Conservation (phyloP, 2,113 vertebrate genomes). For the Callionymus lyra region DNA sequence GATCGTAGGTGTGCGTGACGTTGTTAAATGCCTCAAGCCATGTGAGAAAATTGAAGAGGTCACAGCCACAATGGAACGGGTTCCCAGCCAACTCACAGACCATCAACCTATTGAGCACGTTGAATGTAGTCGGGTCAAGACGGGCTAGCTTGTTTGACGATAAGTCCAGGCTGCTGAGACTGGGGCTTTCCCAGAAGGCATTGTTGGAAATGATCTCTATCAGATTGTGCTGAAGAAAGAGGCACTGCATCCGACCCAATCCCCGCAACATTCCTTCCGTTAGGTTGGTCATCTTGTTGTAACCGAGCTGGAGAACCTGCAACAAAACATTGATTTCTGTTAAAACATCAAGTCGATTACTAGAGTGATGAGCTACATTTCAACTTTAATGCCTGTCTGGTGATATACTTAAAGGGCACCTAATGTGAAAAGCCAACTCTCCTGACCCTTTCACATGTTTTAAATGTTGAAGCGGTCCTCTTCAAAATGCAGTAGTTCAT, state of each 20-base stretch:
- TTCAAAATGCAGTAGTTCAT: no score
- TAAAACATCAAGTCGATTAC: background rate
- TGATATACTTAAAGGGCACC: background rate
- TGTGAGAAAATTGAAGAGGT: conserved; percentile 85
- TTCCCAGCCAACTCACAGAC: conserved; percentile 92
- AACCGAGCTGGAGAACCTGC: conserved; percentile 87
- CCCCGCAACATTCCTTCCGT: conserved; percentile 92
- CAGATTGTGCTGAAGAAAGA: conserved; percentile 95
- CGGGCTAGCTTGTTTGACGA: conserved; percentile 90
- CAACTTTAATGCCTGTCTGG: background rate
- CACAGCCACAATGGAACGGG: conserved; percentile 94
- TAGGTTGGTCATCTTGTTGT: conserved; percentile 93
- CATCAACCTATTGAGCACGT: conserved; percentile 77
- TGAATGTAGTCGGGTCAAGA: conserved; percentile 84
- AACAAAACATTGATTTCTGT: background rate
- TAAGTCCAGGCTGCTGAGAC: conserved; percentile 90
- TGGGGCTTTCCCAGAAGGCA: conserved; percentile 91
- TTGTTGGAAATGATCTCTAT: conserved; percentile 87
- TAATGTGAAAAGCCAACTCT: background rate
- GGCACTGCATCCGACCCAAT: conserved; percentile 88
- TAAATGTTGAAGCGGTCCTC: no score
- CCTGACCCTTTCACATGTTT: no score
- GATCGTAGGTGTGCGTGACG: conserved; percentile 91
- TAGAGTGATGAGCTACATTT: background rate
- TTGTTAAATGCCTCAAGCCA: conserved; percentile 96